phyloP scores from a whole-genome alignment of 2,888 invertebrate species.

The Pomacea canaliculata region DNA sequence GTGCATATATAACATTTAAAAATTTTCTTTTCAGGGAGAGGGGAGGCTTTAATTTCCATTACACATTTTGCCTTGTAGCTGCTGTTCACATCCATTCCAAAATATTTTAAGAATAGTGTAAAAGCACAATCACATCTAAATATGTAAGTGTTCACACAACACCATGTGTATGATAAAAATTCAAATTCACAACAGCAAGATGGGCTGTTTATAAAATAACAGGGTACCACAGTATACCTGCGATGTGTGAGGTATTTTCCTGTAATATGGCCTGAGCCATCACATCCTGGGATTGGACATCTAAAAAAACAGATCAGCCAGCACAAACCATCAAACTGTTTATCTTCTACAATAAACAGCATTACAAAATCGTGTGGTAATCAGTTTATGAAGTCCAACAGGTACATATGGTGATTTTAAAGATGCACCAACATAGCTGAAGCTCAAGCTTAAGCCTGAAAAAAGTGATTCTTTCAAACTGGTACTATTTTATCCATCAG shows the following conservation, averaged over 20 bases:
- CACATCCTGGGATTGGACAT: slow-evolving; percentile 96
- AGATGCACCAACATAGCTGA: background rate
- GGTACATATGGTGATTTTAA: background rate
- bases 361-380: background rate
- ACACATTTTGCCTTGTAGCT: no score
- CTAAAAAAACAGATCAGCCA: slow-evolving; percentile 71
- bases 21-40: no score
- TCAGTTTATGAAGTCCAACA: background rate
- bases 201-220: no score
- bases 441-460: no score
- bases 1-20: no score
- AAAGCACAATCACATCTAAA: no score
- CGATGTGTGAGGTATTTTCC: slow-evolving; percentile 96
- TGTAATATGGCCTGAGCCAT: slow-evolving; percentile 97
- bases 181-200: background rate
- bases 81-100: no score
- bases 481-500: no score
- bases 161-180: background rate
- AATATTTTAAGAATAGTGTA: no score
- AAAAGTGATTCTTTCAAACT: no score
- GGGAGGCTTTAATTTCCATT: no score
- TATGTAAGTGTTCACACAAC: background rate
- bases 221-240: slow-evolving; percentile 51
- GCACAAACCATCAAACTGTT: background rate
- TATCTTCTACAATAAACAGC: background rate